A percentile compares a stretch with the other conserved stretches of the same genome.
Conservation (phyloP, 2,113 vertebrate species). For the Panthera tigris region DNA sequence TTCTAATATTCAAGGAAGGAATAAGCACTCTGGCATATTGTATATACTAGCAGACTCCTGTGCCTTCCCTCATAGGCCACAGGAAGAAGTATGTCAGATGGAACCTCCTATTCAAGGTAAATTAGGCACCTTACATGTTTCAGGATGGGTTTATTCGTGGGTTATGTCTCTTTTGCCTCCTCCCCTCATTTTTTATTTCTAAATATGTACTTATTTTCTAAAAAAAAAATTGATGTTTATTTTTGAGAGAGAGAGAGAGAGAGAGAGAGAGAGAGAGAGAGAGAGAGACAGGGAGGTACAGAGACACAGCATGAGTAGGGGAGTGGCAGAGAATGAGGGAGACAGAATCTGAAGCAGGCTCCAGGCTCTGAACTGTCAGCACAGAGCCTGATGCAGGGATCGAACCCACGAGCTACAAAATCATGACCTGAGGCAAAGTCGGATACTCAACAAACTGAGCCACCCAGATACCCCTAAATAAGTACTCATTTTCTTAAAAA, state of each 20-base stretch:
- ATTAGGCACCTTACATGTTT: not conserved
- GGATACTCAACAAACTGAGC: too few species aligned
- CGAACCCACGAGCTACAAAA: too few species aligned
- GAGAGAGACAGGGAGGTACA: too few species aligned
- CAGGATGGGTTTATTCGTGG: not conserved
- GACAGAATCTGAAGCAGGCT: too few species aligned
- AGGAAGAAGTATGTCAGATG: not conserved
- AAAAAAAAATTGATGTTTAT: not conserved
- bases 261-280: too few species aligned
- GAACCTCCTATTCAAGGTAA: not conserved
- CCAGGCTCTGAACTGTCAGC: too few species aligned
- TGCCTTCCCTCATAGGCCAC: not conserved
- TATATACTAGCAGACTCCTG: not conserved
- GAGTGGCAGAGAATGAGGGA: too few species aligned
- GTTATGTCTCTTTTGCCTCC: not conserved
- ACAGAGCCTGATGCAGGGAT: too few species aligned
- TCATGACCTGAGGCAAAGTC: too few species aligned
- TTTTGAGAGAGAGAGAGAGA: too few species aligned
- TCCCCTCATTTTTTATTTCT: not conserved
- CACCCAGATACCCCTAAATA: not conserved
- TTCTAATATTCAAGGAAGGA: not conserved
- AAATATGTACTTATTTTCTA: not conserved
- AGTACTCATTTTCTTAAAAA: not conserved
- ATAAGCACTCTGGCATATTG: not conserved
- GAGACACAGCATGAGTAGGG: too few species aligned